Conservation (phyloP, 2,888 invertebrate species). For the Mongoloraphidia duomilia region DNA sequence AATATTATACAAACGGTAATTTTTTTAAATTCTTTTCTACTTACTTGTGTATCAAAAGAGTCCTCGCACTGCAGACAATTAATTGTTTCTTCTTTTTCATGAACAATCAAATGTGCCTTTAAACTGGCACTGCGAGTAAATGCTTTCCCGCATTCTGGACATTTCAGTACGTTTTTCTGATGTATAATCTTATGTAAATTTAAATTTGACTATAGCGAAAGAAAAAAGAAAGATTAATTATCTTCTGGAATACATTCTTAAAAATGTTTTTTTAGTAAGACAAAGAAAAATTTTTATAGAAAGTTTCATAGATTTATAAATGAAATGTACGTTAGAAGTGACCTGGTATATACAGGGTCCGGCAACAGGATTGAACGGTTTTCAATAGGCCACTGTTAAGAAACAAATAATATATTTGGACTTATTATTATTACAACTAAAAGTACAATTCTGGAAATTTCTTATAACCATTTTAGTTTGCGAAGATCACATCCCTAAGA, state of each 20-base stretch:
- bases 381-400: no score
- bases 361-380: no score
- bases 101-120: constrained; percentile 26
- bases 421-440: no score
- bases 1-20: background rate
- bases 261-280: no score
- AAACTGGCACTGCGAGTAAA: constrained; percentile 27
- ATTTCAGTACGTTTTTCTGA: constrained; percentile 19
- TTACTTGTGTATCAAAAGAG: constrained; percentile 26
- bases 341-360: background rate
- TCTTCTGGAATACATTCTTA: constrained; percentile 2
- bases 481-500: no score
- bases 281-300: background rate
- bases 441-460: no score
- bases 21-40: constrained; percentile 1
- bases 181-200: constrained; percentile 26
- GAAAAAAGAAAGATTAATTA: constrained; percentile 17
- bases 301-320: background rate
- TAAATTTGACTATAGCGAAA: constrained; percentile 24
- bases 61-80: constrained; percentile 24
- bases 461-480: no score
- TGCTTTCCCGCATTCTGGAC: constrained; percentile 26
- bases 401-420: no score
- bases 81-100: constrained; percentile 27
- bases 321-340: background rate